Evolutionary conservation across 2,888 invertebrate species (phyloP), one percentile per base, ranked within the genome.

Genomic region (Chrysolina oricalcia): DNA sequence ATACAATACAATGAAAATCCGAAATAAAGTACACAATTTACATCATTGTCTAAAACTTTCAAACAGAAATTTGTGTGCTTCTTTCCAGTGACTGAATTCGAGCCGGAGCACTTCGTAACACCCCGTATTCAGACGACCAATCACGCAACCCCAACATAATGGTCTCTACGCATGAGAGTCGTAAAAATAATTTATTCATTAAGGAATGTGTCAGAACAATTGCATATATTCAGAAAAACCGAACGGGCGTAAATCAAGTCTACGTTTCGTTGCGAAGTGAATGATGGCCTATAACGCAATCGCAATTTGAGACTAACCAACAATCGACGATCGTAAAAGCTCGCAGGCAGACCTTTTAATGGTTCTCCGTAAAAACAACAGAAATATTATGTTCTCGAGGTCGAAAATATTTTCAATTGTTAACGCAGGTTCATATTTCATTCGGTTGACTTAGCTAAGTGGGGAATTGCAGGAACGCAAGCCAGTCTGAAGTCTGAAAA

Each of bases 281-380:
- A 76, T 76, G 78, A 78, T 76, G 78, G 78, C 40, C 73, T 68
- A 75, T 75, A 80, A 78, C 70, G 78, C 79, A 77, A 78, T 75
- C 72, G 72, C 75, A 80, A 80, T 80, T 79, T 80, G 79, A 78
- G 74, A 72, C 75, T 70, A 73, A 75, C 77, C 72, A 74, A 74
- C 70, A 74, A 73, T 73, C 63, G 73, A 50, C 65, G 73, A 69
- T 74, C 73, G 73, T 74, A 74, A 74, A 73, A 70, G 73, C 64
- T 70, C 70, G 59, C 13, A 59, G 35, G 27, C 59, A 27, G 59
- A 17, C 59, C 59, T n/a, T 27, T 59, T 27, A 59, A 59, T 59
- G 59, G 59, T 59, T 59, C 59, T 15, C 17, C 35, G 59, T 59
- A 59, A 59, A 59, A 35, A 59, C 59, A 59, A 59, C 59, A 27